These are phyloP conservation scores for Sander vitreus DNA, from an alignment of 2,113 vertebrate species.

Conservation along the genomic window DNA sequence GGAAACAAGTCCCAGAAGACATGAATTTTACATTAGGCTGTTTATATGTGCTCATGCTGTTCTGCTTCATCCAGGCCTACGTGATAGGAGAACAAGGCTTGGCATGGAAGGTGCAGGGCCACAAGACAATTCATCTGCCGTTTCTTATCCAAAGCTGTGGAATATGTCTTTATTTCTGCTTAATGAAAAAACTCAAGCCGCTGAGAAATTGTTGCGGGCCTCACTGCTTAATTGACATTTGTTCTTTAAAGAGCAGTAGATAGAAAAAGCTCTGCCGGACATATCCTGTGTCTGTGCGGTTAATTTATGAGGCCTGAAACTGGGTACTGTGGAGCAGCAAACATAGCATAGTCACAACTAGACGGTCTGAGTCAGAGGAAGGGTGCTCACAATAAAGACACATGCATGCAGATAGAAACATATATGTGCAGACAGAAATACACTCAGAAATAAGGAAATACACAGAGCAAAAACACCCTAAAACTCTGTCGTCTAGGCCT, in stretches of 20 bases:
- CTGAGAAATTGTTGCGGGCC: slow-evolving; percentile 34
- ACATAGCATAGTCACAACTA: slow-evolving; percentile 58
- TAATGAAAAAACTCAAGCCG: slow-evolving; percentile 34
- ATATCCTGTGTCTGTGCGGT: slow-evolving; percentile 67
- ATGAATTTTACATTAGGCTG: slow-evolving; percentile 79
- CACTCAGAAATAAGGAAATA: not conserved
- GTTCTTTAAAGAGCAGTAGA: slow-evolving; percentile 74
- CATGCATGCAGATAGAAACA: slow-evolving; percentile 45
- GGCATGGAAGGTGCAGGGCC: slow-evolving; percentile 41
- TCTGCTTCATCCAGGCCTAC: slow-evolving; percentile 52
- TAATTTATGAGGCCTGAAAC: slow-evolving; percentile 79
- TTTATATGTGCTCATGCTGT: slow-evolving; percentile 64
- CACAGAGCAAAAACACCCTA: slow-evolving; percentile 17
- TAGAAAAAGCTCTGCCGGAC: slow-evolving; percentile 72
- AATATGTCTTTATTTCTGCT: slow-evolving; percentile 49
- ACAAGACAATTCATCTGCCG: slow-evolving; percentile 35
- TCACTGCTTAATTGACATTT: slow-evolving; percentile 54
- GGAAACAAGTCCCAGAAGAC: slow-evolving; percentile 76
- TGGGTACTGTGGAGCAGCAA: slow-evolving; percentile 58
- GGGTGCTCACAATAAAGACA: slow-evolving; percentile 53
- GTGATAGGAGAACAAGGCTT: slow-evolving; percentile 46
- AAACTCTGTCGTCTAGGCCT: slow-evolving; percentile 37
- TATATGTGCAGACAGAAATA: slow-evolving; percentile 58
- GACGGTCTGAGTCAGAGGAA: slow-evolving; percentile 46
- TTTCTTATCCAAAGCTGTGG: slow-evolving; percentile 21